Conservation (phyloP, 2,888 invertebrate genomes). For the Lymantria dispar region DNA sequence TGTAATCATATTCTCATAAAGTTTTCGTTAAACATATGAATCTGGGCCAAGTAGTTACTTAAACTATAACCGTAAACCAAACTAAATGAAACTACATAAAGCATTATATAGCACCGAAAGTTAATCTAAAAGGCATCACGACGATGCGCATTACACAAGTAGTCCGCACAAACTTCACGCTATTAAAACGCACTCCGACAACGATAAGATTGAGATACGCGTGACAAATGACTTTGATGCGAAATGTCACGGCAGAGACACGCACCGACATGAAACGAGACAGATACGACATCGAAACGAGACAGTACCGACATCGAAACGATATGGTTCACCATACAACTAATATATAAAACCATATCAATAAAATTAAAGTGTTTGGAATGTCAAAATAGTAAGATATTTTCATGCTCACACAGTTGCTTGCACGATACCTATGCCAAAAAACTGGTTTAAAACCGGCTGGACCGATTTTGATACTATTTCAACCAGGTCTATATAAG, state of each 20-base stretch:
- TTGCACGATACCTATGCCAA: too few species aligned
- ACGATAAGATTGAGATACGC: conserved; percentile 38
- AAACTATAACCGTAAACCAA: background rate
- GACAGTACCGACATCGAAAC: conserved; percentile 14
- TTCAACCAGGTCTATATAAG: too few species aligned
- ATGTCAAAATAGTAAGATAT: too few species aligned
- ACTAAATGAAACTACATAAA: background rate
- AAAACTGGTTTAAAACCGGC: too few species aligned
- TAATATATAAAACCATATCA: background rate
- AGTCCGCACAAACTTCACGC: conserved; percentile 29
- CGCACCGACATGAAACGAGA: conserved; percentile 29
- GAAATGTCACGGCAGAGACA: conserved; percentile 40
- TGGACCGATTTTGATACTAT: too few species aligned
- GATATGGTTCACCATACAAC: conserved; percentile 9
- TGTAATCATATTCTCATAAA: too few species aligned
- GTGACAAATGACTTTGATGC: conserved; percentile 40
- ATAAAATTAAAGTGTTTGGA: background rate
- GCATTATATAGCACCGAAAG: background rate
- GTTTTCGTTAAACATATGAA: too few species aligned
- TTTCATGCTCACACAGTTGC: too few species aligned
- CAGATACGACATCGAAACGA: conserved; percentile 19
- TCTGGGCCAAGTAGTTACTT: too few species aligned
- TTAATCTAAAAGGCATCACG: conserved; percentile 10
- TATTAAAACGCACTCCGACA: conserved; percentile 29
- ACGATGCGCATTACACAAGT: conserved; percentile 24